Evolutionary conservation across 1,140 invertebrate species (phyloP), one percentile per base, ranked within the genome.

Genomic region (Halyomorpha halys): DNA sequence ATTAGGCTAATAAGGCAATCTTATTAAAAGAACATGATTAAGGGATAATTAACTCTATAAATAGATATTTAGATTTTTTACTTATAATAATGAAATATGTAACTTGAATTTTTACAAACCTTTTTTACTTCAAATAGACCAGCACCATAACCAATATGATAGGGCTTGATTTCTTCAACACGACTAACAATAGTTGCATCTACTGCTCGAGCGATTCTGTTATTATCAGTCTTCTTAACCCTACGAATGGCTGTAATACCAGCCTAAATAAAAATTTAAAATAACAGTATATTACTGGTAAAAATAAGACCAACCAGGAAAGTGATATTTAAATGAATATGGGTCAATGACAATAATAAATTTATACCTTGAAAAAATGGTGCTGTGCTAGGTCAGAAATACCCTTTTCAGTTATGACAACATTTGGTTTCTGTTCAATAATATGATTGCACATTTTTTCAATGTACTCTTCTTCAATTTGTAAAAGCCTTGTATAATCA

Each of bases 401-500:
- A 47, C 97, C 97, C 75, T 99, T 99, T 77, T 99, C 97, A 0
- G 97, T 99, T 72, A 99, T 93, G 1, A 99, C 84, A 14, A 99
- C 73, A 76, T 98, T 94, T 0, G 97, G 97, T 74, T 98, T 98
- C 0, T 85, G 83, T 15, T 56, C 53, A 70, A 99, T 95, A 61
- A 99, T 89, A 21, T 98, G 94, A 2, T 88, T 86, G 72, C 96
- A 99, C 54, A 97, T 83, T 69, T 90, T 87, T 72, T 91, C 84
- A 1, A 99, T 88, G 70, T 89, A 89, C 72, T 98, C 93, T 75
- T 99, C 97, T 78, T 99, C 97, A 34, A 97, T 75, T 77, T 95
- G 86, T 14, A 97, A 76, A 72, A 97, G 85, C 71, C 86, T 85
- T 0, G 94, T 91, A 73, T 99, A 99, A 77, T 99, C 97, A 73